Evolutionary conservation across 2,113 vertebrate species (phyloP).

Genomic region (Circaetus gallicus): DNA sequence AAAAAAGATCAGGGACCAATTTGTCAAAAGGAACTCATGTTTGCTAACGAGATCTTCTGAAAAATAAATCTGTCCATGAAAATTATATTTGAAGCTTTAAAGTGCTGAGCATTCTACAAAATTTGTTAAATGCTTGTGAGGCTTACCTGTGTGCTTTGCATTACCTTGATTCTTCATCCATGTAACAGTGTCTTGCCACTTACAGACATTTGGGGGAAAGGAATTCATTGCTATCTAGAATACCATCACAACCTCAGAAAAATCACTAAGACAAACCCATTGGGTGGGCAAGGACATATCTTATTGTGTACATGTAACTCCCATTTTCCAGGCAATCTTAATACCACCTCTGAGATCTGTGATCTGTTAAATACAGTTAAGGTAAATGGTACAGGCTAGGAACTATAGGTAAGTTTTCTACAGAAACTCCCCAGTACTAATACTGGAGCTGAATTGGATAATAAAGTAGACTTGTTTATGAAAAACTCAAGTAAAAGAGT

Average conservation of each 20-base stretch:
- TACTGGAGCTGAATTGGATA: background rate
- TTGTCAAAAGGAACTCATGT: background rate
- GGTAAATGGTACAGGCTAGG: background rate
- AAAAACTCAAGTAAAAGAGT: background rate
- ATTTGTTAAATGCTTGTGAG: background rate
- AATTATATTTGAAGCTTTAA: background rate
- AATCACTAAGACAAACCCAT: background rate
- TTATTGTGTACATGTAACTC: rapidly evolving
- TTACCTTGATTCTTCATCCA: background rate
- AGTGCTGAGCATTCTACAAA: background rate
- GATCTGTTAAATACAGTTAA: background rate
- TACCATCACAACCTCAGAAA: background rate
- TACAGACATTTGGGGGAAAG: background rate
- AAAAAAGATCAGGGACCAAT: background rate
- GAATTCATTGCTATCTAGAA: background rate
- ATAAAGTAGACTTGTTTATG: background rate
- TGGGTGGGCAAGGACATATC: background rate
- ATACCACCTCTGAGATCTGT: background rate
- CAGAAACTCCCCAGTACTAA: background rate
- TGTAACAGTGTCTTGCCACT: background rate
- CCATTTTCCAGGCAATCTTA: background rate
- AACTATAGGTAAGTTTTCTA: background rate
- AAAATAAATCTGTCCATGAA: background rate
- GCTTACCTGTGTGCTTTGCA: background rate
- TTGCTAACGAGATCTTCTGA: background rate